These are phyloP conservation scores for Centruroides vittatus DNA, from an alignment of 1,140 invertebrate genomes.

Conservation along the genomic window DNA sequence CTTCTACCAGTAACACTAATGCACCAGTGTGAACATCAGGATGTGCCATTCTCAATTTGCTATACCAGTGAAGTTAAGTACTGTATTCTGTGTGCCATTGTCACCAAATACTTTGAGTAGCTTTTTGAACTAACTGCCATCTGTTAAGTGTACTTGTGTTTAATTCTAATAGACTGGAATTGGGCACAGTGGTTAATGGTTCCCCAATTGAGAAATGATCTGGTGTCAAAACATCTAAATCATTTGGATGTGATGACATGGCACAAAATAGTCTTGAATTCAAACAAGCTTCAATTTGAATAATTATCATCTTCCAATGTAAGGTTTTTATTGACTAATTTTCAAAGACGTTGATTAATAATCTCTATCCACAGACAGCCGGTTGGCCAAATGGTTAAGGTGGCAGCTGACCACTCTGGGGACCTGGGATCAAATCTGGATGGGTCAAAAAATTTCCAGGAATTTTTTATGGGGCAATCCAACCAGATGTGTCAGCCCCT, in stretches of 20 bases:
- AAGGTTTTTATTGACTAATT: too few relatives aligned
- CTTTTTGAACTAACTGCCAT: conserved; percentile 17
- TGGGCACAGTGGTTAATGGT: conserved; percentile 19
- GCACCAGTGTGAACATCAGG: neutral
- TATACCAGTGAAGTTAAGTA: neutral
- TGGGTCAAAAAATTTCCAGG: too few relatives aligned
- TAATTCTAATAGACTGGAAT: conserved; percentile 11
- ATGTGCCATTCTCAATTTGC: neutral
- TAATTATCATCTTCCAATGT: neutral
- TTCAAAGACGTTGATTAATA: too few relatives aligned
- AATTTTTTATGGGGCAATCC: too few relatives aligned
- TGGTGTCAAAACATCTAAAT: conserved; percentile 20
- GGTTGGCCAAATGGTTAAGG: too few relatives aligned
- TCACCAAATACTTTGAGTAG: conserved; percentile 25
- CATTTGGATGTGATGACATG: neutral
- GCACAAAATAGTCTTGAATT: conserved; percentile 6
- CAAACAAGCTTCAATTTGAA: conserved; percentile 4
- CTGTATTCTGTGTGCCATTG: conserved; percentile 26
- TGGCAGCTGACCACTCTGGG: too few relatives aligned
- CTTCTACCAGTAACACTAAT: conserved; percentile 25
- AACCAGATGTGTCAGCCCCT: too few relatives aligned
- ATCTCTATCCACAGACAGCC: too few relatives aligned
- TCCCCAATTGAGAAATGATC: conserved; percentile 28
- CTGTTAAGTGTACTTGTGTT: conserved; percentile 15
- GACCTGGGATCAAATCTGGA: too few relatives aligned